Conservation (phyloP, 2,113 vertebrate species). For the Gymnobelideus leadbeateri region DNA sequence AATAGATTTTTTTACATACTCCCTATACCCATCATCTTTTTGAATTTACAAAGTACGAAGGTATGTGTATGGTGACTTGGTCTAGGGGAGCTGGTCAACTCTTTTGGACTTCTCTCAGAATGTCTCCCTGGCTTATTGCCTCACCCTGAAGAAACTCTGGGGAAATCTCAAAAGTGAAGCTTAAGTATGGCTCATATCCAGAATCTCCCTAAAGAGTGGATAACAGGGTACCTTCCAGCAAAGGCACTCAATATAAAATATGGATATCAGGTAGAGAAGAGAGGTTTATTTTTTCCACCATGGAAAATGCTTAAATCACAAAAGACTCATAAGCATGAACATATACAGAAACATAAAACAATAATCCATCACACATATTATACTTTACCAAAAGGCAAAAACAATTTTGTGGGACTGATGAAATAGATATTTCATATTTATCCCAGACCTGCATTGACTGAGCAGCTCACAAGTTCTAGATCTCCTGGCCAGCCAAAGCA, state of each 20-base stretch:
- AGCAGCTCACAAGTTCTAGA: not conserved
- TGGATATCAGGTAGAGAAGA: not conserved
- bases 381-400: not conserved
- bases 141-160: not conserved
- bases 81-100: not conserved
- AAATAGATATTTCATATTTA: not conserved
- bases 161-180: not conserved
- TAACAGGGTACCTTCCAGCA: not conserved
- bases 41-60: not conserved
- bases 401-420: not conserved
- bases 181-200: not conserved
- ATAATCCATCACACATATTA: not conserved
- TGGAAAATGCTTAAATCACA: not conserved
- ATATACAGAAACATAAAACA: not conserved
- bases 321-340: not conserved
- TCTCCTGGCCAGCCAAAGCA: not conserved
- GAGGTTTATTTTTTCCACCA: conserved; percentile 1
- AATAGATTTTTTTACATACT: not conserved
- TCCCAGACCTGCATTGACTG: not conserved
- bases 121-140: not conserved
- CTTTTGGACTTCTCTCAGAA: not conserved
- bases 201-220: not conserved
- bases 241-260: not conserved
- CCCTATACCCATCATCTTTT: not conserved
- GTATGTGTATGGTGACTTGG: not conserved